Evolutionary conservation across 2,113 vertebrate species (phyloP), one percentile per base, ranked within the genome.

Genomic region (Lasiurus cinereus): DNA sequence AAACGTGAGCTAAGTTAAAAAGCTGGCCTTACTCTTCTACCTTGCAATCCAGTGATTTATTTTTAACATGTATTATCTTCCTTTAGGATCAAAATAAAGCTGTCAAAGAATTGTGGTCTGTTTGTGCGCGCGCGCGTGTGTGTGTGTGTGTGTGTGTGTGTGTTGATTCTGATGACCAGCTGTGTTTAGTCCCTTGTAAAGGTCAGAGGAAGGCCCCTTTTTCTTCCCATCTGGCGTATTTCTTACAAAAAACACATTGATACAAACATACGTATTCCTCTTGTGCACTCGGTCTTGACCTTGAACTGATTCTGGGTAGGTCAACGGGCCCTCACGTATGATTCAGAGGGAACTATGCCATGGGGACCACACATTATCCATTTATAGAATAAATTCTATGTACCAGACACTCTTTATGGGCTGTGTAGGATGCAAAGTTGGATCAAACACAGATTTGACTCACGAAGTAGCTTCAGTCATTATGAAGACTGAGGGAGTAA

Each of bases 201-300:
- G 88, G 95, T 92, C 88, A 96, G 77, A 92, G 67, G 77, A 43
- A 74, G 36, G 43, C 5, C 46, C 52, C 46, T 1, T 46, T 94
- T 92, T 82, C 84, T 90, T 73, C 82, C 64, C 85, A 95, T 94
- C 85, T 95, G 94, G 84, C 50, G 46, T 70, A 67, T 83, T 92
- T 94, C 90, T 94, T 92, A 96, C 92, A 97, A 97, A 96, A 94
- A 93, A 62, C 94, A 82, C 88, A 91, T 72, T 64, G 62, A 62
- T 77, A 93, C 46, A 95, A 90, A 78, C 82, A 94, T 69, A 92
- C 80, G 85, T 93, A 93, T 93, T 89, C 88, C 92, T 97, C 48
- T 92, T 88, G 88, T 96, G 39, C 1, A 46, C 7, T 19, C n/a
- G 27, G 72, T 50, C 77, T 85, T 79, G 14, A 73, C 62, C 85